Conservation (phyloP, 2,797 vertebrate genomes). For the Spondyliosoma cantharus region DNA sequence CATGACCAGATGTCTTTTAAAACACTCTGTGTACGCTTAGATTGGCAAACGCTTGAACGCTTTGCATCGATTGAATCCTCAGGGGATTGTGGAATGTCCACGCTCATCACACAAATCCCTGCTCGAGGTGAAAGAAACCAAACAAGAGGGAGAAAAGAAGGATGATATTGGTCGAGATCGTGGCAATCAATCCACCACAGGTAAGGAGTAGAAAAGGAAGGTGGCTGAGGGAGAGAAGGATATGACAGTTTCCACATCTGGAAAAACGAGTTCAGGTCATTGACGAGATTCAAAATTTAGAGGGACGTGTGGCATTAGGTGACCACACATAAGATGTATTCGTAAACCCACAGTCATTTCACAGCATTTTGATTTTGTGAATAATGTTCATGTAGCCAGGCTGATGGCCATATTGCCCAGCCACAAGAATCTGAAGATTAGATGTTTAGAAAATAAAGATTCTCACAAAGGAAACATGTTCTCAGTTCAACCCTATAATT, state of each 20-base stretch:
- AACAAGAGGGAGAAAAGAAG: constrained; percentile 35
- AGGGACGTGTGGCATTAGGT: constrained; percentile 14
- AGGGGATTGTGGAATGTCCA: constrained; percentile 75
- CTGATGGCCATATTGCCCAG: constrained; percentile 1
- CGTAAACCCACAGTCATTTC: constrained; percentile 29
- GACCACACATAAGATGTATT: neutral
- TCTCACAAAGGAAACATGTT: neutral
- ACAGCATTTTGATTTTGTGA: constrained; percentile 29
- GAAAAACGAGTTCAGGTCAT: constrained; percentile 24
- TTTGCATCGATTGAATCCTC: constrained; percentile 79
- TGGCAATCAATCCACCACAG: constrained; percentile 64
- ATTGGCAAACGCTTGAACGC: constrained; percentile 82
- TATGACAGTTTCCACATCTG: constrained; percentile 29
- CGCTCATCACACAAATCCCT: constrained; percentile 72
- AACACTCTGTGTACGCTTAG: constrained; percentile 80
- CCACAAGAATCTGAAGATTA: neutral
- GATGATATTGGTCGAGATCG: constrained; percentile 11
- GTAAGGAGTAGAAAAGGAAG: constrained; percentile 74
- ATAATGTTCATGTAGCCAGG: constrained; percentile 13
- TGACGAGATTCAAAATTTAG: constrained; percentile 8
- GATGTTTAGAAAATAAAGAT: constrained; percentile 2
- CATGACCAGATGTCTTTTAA: constrained; percentile 81
- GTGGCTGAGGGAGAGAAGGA: constrained; percentile 68
- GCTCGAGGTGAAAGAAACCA: constrained; percentile 55
- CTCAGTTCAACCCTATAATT: neutral